Evolutionary conservation across 2,888 invertebrate species (phyloP), one percentile per base, ranked within the genome.

Genomic region (Sarcophaga subvicina): DNA sequence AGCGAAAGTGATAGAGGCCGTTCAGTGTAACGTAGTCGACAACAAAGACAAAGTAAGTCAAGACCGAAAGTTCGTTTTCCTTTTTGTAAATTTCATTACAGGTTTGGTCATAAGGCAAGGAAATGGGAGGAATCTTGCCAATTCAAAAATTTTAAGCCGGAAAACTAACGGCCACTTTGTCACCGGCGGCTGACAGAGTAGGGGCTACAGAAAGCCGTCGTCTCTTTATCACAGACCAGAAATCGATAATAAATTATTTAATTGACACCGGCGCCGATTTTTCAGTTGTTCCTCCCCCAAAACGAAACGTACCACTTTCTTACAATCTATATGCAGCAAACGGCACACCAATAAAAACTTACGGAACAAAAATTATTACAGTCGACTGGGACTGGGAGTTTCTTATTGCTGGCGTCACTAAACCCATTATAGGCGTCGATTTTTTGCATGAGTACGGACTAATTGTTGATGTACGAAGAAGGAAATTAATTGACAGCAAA

Each of bases 91-190:
- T 76, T 37, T 70, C 70, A 76, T 63, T 64, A 82, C 14, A 22
- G 69, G 17, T 81, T 70, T 25, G 75, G 75, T 10, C 67, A 73
- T 12, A 64, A 49, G 5, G 81, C 81, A 10, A 10, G 59, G 25
- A 81, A 69, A 59, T 81, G 81, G 47, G 54, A 25, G 6, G 49
- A 81, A 47, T 70, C 82, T 14, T 82, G 67, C n/a, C 62, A 49
- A 14, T 76, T 62, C 14, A 82, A 82, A 76, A 63, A 63, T 5
- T 22, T 63, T 0, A 75, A 22, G 27, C 75, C 75, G 64, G 25
- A 64, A 75, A 75, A 75, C 63, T 64, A 75, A 25, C 1, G 14
- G 4, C 66, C 8, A 12, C 66, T 27, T 54, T 66, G 60, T 76
- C 27, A 54, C 25, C 49, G 49, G 54, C 66, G 75, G 66, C 75